These are phyloP conservation scores for Cricetomys ansorgei DNA, from an alignment of 2,113 vertebrate species.

Conservation along the genomic window DNA sequence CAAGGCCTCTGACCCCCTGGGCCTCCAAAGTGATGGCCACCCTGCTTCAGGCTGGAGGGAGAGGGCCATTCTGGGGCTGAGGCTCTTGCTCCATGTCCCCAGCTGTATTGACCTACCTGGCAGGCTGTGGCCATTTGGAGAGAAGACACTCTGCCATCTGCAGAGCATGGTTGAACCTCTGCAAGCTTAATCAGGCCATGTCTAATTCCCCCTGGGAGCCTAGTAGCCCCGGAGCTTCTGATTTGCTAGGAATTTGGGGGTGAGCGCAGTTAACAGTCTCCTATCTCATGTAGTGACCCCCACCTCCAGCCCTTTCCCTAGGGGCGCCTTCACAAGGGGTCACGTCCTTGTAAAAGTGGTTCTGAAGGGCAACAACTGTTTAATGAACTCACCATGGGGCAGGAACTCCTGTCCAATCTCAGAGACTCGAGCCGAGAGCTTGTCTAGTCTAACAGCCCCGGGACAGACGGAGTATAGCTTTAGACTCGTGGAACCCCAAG, in stretches of 20 bases:
- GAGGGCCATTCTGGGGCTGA: neutral
- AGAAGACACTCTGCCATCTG: fast-evolving
- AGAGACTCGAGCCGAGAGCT: neutral
- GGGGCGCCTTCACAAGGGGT: neutral
- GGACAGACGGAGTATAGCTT: neutral
- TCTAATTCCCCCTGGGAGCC: neutral
- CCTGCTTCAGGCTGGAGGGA: neutral
- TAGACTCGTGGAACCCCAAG: fast-evolving
- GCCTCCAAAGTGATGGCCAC: neutral
- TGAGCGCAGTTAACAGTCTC: neutral
- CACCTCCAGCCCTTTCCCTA: neutral
- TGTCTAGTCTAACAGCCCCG: too few species aligned
- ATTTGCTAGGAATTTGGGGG: neutral
- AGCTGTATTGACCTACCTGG: too few species aligned
- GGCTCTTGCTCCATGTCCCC: neutral
- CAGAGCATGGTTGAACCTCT: fast-evolving
- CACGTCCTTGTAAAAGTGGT: fast-evolving
- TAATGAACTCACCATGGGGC: neutral
- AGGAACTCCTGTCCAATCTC: too few species aligned
- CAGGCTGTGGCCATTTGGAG: neutral
- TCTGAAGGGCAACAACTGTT: neutral
- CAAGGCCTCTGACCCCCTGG: neutral
- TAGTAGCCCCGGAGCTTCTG: neutral
- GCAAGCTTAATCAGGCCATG: neutral
- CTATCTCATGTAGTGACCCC: too few species aligned